Conservation (phyloP, 2,797 vertebrate species). For the Sphenopsis melanotis region DNA sequence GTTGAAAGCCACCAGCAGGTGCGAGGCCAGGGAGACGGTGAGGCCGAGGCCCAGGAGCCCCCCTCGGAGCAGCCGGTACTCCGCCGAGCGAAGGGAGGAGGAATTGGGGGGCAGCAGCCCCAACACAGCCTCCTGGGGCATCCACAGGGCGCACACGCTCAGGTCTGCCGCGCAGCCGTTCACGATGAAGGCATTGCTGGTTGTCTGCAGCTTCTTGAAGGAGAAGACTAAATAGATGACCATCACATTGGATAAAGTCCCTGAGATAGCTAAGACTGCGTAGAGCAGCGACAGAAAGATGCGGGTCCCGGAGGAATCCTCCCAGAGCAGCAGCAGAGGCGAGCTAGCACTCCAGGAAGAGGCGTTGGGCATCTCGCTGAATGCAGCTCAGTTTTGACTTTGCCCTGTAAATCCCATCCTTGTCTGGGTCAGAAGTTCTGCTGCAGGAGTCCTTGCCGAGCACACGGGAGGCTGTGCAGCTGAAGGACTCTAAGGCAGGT, state of each 20-base stretch:
- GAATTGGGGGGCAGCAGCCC: constrained; percentile 73
- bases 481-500: neutral
- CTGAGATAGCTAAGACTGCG: constrained; percentile 78
- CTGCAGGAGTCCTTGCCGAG: neutral
- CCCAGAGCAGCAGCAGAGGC: constrained; percentile 75
- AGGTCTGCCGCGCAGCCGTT: constrained; percentile 85
- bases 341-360: constrained; percentile 71
- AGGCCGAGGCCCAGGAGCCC: constrained; percentile 81
- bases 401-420: constrained; percentile 53
- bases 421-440: neutral
- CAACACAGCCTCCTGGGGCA: constrained; percentile 84
- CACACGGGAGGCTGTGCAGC: neutral
- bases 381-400: constrained; percentile 41
- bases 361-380: constrained; percentile 78
- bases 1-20: constrained; percentile 86
- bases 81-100: constrained; percentile 40
- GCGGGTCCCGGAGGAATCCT: constrained; percentile 73
- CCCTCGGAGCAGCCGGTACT: constrained; percentile 74
- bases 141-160: constrained; percentile 86
- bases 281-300: constrained; percentile 81
- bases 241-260: constrained; percentile 82
- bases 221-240: constrained; percentile 84
- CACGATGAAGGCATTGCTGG: constrained; percentile 87
- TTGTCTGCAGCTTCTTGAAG: constrained; percentile 85
- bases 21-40: constrained; percentile 83